phyloP scores from a whole-genome alignment of 2,888 invertebrate genomes.

The Clanis bilineata region DNA sequence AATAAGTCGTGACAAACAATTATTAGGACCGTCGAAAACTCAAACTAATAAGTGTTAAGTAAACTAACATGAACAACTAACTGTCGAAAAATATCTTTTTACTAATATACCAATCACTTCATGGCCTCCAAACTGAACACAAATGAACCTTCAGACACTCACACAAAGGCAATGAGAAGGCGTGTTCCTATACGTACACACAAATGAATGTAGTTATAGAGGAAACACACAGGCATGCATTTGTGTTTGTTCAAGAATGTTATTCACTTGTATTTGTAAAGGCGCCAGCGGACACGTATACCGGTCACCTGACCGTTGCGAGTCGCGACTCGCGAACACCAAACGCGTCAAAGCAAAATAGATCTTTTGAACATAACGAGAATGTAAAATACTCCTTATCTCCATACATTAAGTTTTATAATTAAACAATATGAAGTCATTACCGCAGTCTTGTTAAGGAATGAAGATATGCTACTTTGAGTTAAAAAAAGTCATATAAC shows the following conservation, averaged over 20 bases:
- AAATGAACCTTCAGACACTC: constrained; percentile 46
- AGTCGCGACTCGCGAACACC: constrained; percentile 36
- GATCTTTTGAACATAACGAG: constrained; percentile 20
- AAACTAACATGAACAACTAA: constrained; percentile 41
- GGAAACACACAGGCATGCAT: constrained; percentile 48
- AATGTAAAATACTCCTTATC: constrained; percentile 33
- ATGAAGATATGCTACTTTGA: constrained; percentile 52
- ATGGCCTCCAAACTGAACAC: constrained; percentile 67
- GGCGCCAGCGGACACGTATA: constrained; percentile 61
- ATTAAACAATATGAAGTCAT: constrained; percentile 13
- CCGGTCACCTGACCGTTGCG: constrained; percentile 65
- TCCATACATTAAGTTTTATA: constrained; percentile 21
- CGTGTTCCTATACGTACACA: constrained; percentile 64
- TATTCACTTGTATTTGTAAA: constrained; percentile 70
- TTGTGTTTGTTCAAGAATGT: constrained; percentile 55
- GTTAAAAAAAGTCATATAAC: constrained; percentile 37
- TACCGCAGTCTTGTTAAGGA: constrained; percentile 27
- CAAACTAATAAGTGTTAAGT: constrained; percentile 46
- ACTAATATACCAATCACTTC: constrained; percentile 57
- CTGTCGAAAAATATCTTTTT: constrained; percentile 43
- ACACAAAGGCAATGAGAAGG: constrained; percentile 50
- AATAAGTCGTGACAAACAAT: constrained; percentile 45
- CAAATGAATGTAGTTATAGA: constrained; percentile 47
- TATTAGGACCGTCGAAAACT: constrained; percentile 37
- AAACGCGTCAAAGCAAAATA: constrained; percentile 30